Percentiles rank a stretch among this genome's conserved stretches.
Evolutionary conservation across 2,113 vertebrate species (phyloP).

Genomic region (Nyctereutes procyonoides): DNA sequence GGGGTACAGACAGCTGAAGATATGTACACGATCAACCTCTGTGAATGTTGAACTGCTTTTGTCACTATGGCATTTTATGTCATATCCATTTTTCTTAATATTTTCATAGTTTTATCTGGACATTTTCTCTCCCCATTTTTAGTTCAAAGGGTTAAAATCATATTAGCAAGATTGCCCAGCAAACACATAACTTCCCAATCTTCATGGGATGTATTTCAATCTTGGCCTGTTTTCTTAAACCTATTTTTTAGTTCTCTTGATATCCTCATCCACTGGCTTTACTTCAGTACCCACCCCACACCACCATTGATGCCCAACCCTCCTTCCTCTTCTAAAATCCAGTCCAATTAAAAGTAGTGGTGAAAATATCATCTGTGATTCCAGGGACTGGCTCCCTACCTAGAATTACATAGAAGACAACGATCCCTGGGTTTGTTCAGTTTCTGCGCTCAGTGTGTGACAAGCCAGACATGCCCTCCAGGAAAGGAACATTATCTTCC

Average conservation of each 20-base stretch:
- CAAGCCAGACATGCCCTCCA: neutral
- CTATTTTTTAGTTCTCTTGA: neutral
- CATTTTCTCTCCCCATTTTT: neutral
- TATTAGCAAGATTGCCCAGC: neutral
- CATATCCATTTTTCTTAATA: neutral
- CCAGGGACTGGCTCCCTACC: neutral
- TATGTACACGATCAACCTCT: neutral
- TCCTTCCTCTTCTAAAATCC: conserved; percentile 30
- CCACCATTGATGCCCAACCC: neutral
- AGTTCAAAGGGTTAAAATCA: conserved; percentile 36
- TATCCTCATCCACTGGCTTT: neutral
- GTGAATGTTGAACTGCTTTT: neutral
- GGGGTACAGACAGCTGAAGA: neutral
- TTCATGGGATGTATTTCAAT: neutral
- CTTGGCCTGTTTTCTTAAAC: conserved; percentile 13
- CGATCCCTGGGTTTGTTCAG: neutral
- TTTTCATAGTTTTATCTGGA: conserved; percentile 5
- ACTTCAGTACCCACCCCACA: neutral
- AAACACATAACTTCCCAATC: neutral
- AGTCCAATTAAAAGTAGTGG: conserved; percentile 13
- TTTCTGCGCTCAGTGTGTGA: neutral
- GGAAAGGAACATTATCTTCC: neutral
- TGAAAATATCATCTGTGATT: neutral
- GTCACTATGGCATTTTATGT: neutral
- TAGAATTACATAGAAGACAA: neutral